These are phyloP conservation scores for Siniperca knerii DNA, from an alignment of 2,113 vertebrate species.

Conservation along the genomic window DNA sequence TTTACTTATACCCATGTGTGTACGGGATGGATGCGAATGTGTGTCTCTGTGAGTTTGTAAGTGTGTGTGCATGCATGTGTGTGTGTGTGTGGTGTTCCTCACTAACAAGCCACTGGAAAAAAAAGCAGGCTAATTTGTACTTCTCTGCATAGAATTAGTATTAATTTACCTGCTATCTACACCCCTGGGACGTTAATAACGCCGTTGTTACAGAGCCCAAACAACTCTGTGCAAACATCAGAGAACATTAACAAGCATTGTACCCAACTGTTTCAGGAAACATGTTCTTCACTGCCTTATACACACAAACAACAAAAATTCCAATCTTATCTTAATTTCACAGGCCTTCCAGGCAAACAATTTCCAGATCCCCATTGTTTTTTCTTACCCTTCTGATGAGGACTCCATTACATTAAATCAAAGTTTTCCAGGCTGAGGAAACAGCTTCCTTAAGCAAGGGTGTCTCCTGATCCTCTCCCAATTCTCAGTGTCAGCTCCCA, in stretches of 20 bases:
- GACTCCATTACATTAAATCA: slow-evolving; percentile 76
- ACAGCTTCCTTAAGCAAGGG: slow-evolving; percentile 74
- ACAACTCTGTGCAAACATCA: slow-evolving; percentile 76
- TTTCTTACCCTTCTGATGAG: slow-evolving; percentile 49
- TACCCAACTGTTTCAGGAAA: slow-evolving; percentile 51
- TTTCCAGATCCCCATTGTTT: slow-evolving; percentile 37
- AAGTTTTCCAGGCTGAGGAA: slow-evolving; percentile 72
- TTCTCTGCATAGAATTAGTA: slow-evolving; percentile 79
- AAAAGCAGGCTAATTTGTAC: slow-evolving; percentile 72
- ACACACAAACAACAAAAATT: slow-evolving; percentile 24
- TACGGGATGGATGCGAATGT: not conserved
- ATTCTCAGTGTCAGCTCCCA: slow-evolving; percentile 75
- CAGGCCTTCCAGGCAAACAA: not conserved
- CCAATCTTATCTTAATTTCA: slow-evolving; percentile 25
- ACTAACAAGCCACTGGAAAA: slow-evolving; percentile 69
- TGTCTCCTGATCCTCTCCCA: slow-evolving; percentile 76
- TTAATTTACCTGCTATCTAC: slow-evolving; percentile 78
- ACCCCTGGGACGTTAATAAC: slow-evolving; percentile 77
- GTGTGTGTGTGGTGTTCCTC: slow-evolving; percentile 12
- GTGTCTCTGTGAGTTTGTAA: not conserved
- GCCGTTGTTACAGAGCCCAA: slow-evolving; percentile 70
- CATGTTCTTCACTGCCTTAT: slow-evolving; percentile 3
- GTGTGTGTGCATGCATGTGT: not conserved
- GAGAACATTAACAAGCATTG: slow-evolving; percentile 60
- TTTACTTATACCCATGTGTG: slow-evolving; percentile 47